Base-by-base conservation (phyloP, 2,797 vertebrate species). In the Phylloscopus collybita region DNA sequence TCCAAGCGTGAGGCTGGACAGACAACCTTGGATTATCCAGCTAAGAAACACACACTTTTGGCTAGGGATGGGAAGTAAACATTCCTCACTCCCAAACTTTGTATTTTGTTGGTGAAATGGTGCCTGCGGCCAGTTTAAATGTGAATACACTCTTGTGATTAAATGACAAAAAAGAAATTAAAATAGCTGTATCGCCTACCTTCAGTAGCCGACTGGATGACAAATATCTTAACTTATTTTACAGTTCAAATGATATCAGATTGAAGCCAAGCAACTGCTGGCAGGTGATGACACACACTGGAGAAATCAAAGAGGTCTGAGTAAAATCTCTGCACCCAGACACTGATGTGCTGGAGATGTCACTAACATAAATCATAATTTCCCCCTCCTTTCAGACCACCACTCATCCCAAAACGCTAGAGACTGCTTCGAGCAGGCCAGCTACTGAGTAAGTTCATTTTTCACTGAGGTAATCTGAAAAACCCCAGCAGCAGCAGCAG, bases 321-420 rank as follows among this genome's bases (percentile, higher is more conserved):
- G 76, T 19, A 73, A 67, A 95, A 79, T 30, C 51, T 54, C 19
- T 76, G 60, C n/a, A 16, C 69, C 54, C 38, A 12, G 25, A 45
- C 10, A 18, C 23, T 23, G 69, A 75, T 1, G 7, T 0, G 1
- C 19, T n/a, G n/a, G 66, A 78, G 44, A 53, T 0, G 1, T 25
- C 0, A 2, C n/a, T 23, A 62, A 54, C 9, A 80, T 18, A 66
- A 92, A 82, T 32, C 53, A 29, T 18, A 9, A 66, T 56, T 72
- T 82, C 81, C 70, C 62, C 36, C 9, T 13, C 36, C 59, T 53
- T 65, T 67, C 70, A 82, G n/a, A 70, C 49, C 53, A 47, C 66
- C 30, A 26, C 23, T 73, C 70, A 61, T 42, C 59, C 60, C 78
- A 16, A 78, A 74, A n/a, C 26, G 29, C 85, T 27, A 67, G 59